phyloP scores from a whole-genome alignment of 2,113 vertebrate species.

The Orientallactaga bullata region DNA sequence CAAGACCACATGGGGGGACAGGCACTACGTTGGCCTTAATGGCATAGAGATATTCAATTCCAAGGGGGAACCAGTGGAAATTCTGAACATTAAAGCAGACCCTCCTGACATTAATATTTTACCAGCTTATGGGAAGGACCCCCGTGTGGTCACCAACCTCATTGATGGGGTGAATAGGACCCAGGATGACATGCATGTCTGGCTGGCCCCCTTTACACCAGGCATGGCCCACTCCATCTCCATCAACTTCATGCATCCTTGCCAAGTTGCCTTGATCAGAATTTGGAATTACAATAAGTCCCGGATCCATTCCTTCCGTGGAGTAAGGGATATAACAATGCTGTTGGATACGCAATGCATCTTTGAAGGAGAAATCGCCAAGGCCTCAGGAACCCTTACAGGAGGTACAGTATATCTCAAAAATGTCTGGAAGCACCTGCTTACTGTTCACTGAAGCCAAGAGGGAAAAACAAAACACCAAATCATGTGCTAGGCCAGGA shows the following conservation, averaged over 20 bases:
- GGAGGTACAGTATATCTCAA: constrained; percentile 89
- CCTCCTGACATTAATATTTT: constrained; percentile 97
- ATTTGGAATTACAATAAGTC: constrained; percentile 99
- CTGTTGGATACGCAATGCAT: constrained; percentile 92
- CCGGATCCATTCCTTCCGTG: constrained; percentile 97
- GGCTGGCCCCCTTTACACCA: constrained; percentile 95
- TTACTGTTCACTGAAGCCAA: neutral
- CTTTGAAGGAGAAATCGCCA: constrained; percentile 98
- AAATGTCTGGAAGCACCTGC: neutral
- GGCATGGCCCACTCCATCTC: constrained; percentile 91
- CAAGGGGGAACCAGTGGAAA: constrained; percentile 91
- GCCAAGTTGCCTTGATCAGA: constrained; percentile 96
- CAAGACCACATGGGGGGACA: constrained; percentile 97
- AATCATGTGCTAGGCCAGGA: neutral
- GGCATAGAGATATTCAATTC: constrained; percentile 96
- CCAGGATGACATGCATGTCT: constrained; percentile 99
- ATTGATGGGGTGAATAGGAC: constrained; percentile 95
- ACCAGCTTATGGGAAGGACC: constrained; percentile 94
- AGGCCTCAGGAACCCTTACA: constrained; percentile 94
- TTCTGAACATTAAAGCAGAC: constrained; percentile 90
- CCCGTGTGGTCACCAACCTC: constrained; percentile 92
- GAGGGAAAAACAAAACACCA: neutral
- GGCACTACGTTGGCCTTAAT: constrained; percentile 97
- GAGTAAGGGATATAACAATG: constrained; percentile 94
- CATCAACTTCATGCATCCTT: constrained; percentile 90